Conservation (phyloP, 1,140 invertebrate genomes). For the Rhizoglyphus robini region DNA sequence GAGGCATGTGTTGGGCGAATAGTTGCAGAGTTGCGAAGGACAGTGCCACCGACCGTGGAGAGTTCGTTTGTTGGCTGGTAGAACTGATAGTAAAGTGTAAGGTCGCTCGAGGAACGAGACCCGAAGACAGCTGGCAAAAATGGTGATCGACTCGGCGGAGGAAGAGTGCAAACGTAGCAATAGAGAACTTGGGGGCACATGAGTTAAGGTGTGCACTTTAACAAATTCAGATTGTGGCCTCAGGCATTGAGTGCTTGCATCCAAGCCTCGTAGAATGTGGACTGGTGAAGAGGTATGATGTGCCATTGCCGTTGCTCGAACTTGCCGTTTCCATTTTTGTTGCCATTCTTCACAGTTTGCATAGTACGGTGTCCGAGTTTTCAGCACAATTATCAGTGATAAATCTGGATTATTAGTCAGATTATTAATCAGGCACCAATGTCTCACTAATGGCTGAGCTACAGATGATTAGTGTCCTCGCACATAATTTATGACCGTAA, state of each 20-base stretch:
- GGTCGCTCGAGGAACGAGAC: neutral
- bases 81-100: slow-evolving; percentile 4
- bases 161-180: slow-evolving; percentile 14
- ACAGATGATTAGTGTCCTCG: too few species aligned
- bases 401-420: slow-evolving; percentile 2
- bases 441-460: too few species aligned
- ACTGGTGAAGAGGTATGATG: slow-evolving; percentile 22
- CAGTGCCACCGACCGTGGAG: neutral
- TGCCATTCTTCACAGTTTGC: slow-evolving; percentile 17
- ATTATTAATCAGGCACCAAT: too few species aligned
- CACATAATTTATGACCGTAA: too few species aligned
- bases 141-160: slow-evolving; percentile 20
- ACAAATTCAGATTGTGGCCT: slow-evolving; percentile 34
- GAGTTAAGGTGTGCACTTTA: slow-evolving; percentile 30
- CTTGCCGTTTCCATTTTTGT: neutral
- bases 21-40: neutral
- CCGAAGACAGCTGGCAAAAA: slow-evolving; percentile 16
- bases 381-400: neutral
- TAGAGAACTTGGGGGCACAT: slow-evolving; percentile 25
- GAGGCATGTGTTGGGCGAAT: neutral
- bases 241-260: slow-evolving; percentile 35
- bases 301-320: slow-evolving; percentile 22
- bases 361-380: slow-evolving; percentile 13
- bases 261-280: slow-evolving; percentile 18
- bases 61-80: slow-evolving; percentile 2